Base-by-base conservation (phyloP, 2,113 vertebrate genomes). In the Bagarius yarrelli region DNA sequence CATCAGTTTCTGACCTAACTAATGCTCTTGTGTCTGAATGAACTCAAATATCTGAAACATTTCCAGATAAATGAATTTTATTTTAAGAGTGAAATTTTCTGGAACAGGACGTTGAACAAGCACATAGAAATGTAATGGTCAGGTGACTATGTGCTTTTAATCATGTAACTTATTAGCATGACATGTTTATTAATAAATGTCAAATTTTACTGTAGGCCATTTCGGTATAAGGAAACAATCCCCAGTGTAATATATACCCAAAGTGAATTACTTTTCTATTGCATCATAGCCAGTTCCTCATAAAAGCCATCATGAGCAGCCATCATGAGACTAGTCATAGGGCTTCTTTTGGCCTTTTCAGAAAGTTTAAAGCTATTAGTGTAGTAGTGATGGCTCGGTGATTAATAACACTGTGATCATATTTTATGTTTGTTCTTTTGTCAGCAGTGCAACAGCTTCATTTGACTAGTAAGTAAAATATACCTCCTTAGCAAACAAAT, bases 261-360 rank as follows among this genome's bases (percentile, higher is more conserved):
- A 60, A 27, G 57, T 60, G 25, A 14, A 60, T 60, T 27, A 60
- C 25, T 15, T 60, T 27, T 12, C 11, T 60, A 60, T 14, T 27
- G 57, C n/a, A 27, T 47, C 44, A 14, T 60, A n/a, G 13, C 21
- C 57, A 13, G n/a, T 47, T 25, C 40, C 12, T 47, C 16, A n/a
- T 70, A n/a, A 70, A 70, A 47, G 25, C 12, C 14, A 47, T 5
- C 52, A 71, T 80, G 80, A 57, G 15, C 76, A 76, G n/a, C n/a
- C n/a, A n/a, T n/a, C n/a, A n/a, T n/a, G n/a, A n/a, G 77, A 44
- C 18, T 25, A 60, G 40, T 52, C 81, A 74, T 73, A 32, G n/a
- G 47, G 30, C 12, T 53, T 52, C 69, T 40, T 63, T 81, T 55
- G 18, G 11, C 32, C 40, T 55, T n/a, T 6, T 12, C 47, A 63